Evolutionary conservation across 2,888 invertebrate species (phyloP).

Genomic region (Dysmachus trigonus): DNA sequence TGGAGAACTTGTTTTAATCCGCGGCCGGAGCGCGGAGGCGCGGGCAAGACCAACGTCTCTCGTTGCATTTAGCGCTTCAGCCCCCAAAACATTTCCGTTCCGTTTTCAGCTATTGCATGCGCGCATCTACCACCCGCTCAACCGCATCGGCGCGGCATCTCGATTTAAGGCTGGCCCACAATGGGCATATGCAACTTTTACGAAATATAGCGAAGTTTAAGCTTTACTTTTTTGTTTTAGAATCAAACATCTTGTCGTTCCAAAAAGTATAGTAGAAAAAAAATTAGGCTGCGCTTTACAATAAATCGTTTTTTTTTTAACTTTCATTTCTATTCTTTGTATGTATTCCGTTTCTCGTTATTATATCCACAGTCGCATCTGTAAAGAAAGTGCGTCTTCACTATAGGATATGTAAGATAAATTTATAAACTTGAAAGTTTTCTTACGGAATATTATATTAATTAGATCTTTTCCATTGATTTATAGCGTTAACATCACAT

Average conservation of each 20-base stretch:
- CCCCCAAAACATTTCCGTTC: not conserved
- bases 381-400: too few species aligned
- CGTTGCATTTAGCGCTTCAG: not conserved
- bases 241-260: not conserved
- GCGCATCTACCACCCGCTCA: not conserved
- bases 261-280: not conserved
- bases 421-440: not conserved
- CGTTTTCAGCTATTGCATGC: not conserved
- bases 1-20: conserved; percentile 40
- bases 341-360: not conserved
- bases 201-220: too few species aligned
- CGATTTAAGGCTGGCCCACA: not conserved
- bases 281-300: not conserved
- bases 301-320: not conserved
- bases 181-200: not conserved
- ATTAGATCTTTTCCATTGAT: not conserved
- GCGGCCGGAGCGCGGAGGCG: not conserved
- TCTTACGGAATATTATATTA: not conserved
- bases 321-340: not conserved
- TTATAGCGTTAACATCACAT: not conserved
- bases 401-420: not conserved
- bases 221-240: too few species aligned
- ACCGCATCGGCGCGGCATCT: not conserved
- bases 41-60: not conserved
- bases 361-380: not conserved